Evolutionary conservation across 2,797 vertebrate genomes (phyloP).

Genomic region (Sebastes alutus): DNA sequence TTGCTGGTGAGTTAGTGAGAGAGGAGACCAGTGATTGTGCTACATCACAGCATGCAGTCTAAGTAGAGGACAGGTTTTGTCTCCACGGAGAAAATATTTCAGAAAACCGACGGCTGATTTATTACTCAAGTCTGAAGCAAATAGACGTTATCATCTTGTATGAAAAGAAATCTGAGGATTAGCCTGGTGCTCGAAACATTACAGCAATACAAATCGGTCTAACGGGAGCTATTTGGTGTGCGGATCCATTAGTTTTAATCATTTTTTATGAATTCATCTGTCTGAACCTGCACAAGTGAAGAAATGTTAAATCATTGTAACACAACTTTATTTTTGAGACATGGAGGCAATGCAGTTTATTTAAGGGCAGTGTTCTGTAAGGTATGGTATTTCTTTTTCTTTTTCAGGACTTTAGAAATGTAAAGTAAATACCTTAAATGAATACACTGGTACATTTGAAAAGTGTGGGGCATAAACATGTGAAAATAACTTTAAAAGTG

Average conservation of each 20-base stretch:
- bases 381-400: background rate
- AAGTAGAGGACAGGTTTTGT: background rate
- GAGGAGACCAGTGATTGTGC: background rate
- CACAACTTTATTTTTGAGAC: background rate
- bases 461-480: slow-evolving; percentile 8
- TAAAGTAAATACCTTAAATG: background rate
- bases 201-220: background rate
- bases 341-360: background rate
- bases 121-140: background rate
- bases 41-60: background rate
- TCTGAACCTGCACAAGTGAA: background rate
- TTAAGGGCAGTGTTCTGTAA: background rate
- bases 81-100: background rate
- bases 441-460: slow-evolving; percentile 1
- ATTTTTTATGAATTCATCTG: background rate
- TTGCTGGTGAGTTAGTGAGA: background rate
- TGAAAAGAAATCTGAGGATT: background rate
- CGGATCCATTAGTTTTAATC: background rate
- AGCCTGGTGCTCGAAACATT: background rate
- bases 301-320: background rate
- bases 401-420: slow-evolving; percentile 1
- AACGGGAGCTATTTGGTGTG: background rate
- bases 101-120: background rate
- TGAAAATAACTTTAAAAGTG: slow-evolving; percentile 20
- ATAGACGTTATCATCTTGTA: background rate